phyloP scores from a whole-genome alignment of 2,797 vertebrate species.

The Alauda arvensis region DNA sequence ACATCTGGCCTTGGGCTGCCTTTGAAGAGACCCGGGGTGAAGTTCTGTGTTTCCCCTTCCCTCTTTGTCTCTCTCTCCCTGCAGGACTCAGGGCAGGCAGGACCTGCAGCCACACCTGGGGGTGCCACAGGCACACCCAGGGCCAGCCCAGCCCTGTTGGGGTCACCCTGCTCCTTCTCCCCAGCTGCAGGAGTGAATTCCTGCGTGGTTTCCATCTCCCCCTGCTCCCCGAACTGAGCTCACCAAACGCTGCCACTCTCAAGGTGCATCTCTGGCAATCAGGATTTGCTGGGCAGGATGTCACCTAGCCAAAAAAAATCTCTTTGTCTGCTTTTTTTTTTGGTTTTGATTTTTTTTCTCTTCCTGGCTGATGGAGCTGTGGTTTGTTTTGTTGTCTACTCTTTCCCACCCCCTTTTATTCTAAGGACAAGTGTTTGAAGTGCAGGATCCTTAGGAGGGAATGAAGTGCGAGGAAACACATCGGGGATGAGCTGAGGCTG shows the following conservation, averaged over 20 bases:
- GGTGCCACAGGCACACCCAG: not conserved
- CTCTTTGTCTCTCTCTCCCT: not conserved
- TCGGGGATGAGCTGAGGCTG: not conserved
- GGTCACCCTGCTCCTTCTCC: not conserved
- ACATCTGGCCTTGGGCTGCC: constrained; percentile 68
- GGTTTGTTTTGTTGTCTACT: not conserved
- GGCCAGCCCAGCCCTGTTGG: not conserved
- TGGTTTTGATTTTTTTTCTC: not conserved
- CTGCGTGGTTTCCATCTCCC: not conserved
- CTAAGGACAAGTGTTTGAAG: not conserved
- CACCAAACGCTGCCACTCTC: not conserved
- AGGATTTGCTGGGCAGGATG: constrained; percentile 10
- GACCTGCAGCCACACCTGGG: constrained; percentile 22
- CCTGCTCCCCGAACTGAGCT: not conserved
- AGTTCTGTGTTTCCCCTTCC: not conserved
- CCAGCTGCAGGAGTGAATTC: not conserved
- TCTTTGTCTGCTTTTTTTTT: not conserved
- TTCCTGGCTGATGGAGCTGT: constrained; percentile 8
- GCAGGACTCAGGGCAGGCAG: constrained; percentile 24
- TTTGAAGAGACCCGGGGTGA: not conserved
- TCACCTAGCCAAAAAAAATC: not conserved
- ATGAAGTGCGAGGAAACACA: not conserved
- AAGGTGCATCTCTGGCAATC: not conserved
- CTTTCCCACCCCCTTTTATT: not conserved
- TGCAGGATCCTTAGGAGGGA: not conserved